These are phyloP conservation scores for Lysandra bellargus DNA, from an alignment of 2,888 invertebrate genomes.

Conservation along the genomic window DNA sequence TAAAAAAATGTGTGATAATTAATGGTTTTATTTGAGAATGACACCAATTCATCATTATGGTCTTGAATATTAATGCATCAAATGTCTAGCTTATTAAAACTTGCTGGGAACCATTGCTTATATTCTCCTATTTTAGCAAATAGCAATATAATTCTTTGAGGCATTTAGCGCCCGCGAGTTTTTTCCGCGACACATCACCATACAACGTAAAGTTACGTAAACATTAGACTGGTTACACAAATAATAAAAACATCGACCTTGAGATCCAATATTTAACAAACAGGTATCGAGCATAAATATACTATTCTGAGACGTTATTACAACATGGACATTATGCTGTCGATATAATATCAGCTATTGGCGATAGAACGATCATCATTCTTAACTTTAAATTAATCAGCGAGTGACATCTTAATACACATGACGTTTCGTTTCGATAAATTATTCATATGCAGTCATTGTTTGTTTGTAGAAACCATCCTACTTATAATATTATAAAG, in stretches of 20 bases:
- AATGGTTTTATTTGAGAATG: too few relatives aligned
- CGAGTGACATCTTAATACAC: background rate
- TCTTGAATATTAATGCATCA: too few relatives aligned
- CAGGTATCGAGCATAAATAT: conserved; percentile 11
- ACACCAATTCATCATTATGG: too few relatives aligned
- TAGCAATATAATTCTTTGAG: background rate
- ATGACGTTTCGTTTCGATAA: background rate
- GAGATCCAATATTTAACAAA: conserved; percentile 5
- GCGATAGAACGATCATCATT: background rate
- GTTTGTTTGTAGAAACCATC: too few relatives aligned
- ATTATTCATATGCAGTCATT: background rate
- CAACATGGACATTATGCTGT: background rate
- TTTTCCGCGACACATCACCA: background rate
- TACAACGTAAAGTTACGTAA: background rate
- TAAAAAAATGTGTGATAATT: background rate
- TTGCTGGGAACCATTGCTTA: background rate
- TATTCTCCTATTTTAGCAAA: background rate
- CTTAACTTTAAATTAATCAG: background rate
- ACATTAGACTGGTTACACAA: background rate
- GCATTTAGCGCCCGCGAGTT: background rate
- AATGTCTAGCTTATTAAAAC: background rate
- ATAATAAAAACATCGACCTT: background rate
- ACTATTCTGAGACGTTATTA: background rate
- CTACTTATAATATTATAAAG: too few relatives aligned
- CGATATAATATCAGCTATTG: background rate